A percentile compares a stretch with the other conserved stretches of the same genome.
phyloP scores from a whole-genome alignment of 35 echinoderm and acorn worm species.

The Amphiura filiformis region DNA sequence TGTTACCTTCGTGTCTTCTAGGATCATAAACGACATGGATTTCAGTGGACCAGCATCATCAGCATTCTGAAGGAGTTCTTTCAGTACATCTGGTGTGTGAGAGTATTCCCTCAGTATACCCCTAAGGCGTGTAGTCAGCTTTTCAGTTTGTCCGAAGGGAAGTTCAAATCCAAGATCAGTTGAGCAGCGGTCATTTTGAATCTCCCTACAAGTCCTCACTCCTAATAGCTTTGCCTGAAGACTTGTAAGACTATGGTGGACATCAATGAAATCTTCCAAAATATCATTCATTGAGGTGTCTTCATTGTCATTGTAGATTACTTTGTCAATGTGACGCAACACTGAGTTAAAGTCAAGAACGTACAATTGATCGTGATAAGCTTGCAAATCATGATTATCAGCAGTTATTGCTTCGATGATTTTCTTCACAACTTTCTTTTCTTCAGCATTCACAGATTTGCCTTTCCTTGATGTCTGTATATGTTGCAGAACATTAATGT shows the following conservation, averaged over 20 bases:
- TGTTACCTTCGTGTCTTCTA: constrained; percentile 26
- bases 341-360: background rate
- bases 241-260: background rate
- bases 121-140: constrained; percentile 50
- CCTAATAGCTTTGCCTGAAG: background rate
- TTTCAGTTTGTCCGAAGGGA: constrained; percentile 78
- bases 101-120: constrained; percentile 63
- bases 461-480: background rate
- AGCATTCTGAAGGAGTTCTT: constrained; percentile 88
- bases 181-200: background rate
- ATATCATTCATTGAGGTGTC: background rate
- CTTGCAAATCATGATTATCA: background rate
- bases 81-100: constrained; percentile 39
- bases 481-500: background rate
- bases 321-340: background rate
- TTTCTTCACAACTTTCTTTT: background rate
- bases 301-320: constrained; percentile 25
- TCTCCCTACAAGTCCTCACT: background rate
- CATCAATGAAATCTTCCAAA: background rate
- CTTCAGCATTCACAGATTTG: too few species aligned
- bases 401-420: background rate
- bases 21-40: constrained; percentile 65
- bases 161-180: constrained; percentile 8
- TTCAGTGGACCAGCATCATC: constrained; percentile 73
- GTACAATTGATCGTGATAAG: background rate